These are phyloP conservation scores for Stenopsyche tienmushanensis DNA, from an alignment of 1,140 invertebrate genomes.

Conservation along the genomic window DNA sequence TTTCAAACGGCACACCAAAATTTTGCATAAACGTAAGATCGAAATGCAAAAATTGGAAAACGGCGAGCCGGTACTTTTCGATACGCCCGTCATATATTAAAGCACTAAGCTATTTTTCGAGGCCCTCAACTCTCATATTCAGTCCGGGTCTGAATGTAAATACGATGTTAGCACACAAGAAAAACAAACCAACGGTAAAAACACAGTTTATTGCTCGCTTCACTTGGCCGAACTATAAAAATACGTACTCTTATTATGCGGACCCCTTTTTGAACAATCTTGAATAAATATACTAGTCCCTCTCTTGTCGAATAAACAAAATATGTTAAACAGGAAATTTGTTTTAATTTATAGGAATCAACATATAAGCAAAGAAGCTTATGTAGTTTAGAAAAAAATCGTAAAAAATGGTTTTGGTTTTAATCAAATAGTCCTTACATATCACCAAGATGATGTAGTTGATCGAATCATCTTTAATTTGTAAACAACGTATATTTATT, in stretches of 20 bases:
- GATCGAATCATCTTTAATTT: too few species aligned
- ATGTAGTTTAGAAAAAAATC: neutral
- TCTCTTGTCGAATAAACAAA: neutral
- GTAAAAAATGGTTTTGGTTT: neutral
- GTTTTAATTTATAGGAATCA: neutral
- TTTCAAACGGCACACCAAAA: slow-evolving; percentile 26
- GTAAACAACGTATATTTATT: too few species aligned
- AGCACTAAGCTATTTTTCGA: neutral
- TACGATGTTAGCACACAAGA: neutral
- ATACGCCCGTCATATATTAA: neutral
- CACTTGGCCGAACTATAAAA: slow-evolving; percentile 5
- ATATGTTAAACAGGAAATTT: neutral
- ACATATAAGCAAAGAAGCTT: neutral
- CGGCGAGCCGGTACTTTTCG: neutral
- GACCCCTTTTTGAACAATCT: too few species aligned
- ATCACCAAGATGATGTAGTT: too few species aligned
- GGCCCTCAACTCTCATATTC: neutral
- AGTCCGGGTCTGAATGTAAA: neutral
- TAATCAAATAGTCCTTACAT: neutral
- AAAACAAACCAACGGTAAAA: slow-evolving; percentile 14
- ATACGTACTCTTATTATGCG: too few species aligned
- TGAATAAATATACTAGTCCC: too few species aligned
- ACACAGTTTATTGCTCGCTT: neutral
- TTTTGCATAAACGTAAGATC: slow-evolving; percentile 5
- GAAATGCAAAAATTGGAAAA: slow-evolving; percentile 4